A percentile compares a stretch with the other conserved stretches of the same genome.
These are phyloP conservation scores for Diacarnus erythraeanus DNA, from an alignment of 37 sponge, comb jelly and placozoan species.

Conservation along the genomic window DNA sequence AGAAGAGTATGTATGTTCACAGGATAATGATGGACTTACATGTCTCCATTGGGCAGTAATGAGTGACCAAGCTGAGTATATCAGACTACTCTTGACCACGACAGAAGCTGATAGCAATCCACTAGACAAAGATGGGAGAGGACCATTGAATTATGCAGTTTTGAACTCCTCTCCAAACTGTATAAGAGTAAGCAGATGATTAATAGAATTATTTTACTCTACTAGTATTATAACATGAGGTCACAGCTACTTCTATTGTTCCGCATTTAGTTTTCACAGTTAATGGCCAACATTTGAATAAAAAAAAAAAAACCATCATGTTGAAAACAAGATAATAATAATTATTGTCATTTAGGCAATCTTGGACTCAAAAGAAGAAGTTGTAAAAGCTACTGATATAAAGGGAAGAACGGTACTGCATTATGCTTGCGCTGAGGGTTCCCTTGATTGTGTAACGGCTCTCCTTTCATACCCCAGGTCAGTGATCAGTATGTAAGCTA, in stretches of 20 bases:
- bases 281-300: no score
- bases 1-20: no score
- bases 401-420: constrained; percentile 81
- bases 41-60: constrained; percentile 89
- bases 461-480: constrained; percentile 66
- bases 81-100: constrained; percentile 47
- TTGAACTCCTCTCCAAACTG: constrained; percentile 70
- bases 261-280: no score
- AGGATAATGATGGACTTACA: constrained; percentile 74
- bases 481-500: no score
- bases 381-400: constrained; percentile 45
- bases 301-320: not conserved
- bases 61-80: constrained; percentile 73
- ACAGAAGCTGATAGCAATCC: constrained; percentile 40
- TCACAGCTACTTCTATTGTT: no score
- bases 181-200: constrained; percentile 47
- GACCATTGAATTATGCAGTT: constrained; percentile 76
- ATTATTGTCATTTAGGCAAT: constrained; percentile 45
- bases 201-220: not conserved
- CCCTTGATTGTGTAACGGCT: constrained; percentile 71
- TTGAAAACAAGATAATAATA: not conserved
- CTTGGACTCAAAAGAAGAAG: constrained; percentile 46
- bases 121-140: constrained; percentile 69
- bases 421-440: constrained; percentile 82
- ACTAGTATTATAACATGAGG: not conserved